Evolutionary conservation across 2,113 vertebrate genomes (phyloP), one percentile per base, ranked within the genome.

Genomic region (Rhinolophus sinicus): DNA sequence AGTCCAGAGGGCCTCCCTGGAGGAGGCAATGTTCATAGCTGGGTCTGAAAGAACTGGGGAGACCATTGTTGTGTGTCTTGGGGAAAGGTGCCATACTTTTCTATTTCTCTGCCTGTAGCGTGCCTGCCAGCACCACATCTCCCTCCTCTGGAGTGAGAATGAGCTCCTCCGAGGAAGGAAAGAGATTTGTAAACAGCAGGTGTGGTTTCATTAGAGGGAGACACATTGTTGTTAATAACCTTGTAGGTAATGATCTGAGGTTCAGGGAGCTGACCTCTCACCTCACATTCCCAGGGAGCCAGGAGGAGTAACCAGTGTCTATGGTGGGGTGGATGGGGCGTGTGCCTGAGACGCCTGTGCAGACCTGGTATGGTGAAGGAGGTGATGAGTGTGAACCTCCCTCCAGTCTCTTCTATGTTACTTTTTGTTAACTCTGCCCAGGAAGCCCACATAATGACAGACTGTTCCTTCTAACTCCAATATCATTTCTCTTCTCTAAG

Each of bases 211-310:
- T 84, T 72, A 90, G 89, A 91, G 30, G 30, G 22, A 72, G 24
- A 9, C 2, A 69, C 70, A 24, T 72, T 65, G 44, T 90, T 92
- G 93, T 90, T 87, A 78, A 96, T 85, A 93, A 85, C 65, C 33
- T 47, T 0, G 44, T 13, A 81, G 64, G 81, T 73, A 83, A 73
- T 0, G 28, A 93, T 58, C 58, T 33, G 54, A 81, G 19, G 52
- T 94, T 95, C 56, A n/a, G 67, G 38, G 84, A 78, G 64, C 38
- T 95, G 92, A 92, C 67, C 65, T 95, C 84, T 95, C 9, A 93
- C 73, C 83, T 87, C 0, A 0, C n/a, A 30, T 80, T 92, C n/a
- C 83, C 40, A 64, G 60, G 24, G 47, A 93, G 52, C 22, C 28
- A 33, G 73, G 33, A 67, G 38, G 26, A 44, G 64, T 47, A 26